Percentiles rank a stretch among this genome's conserved stretches.
Evolutionary conservation across 2,888 invertebrate genomes (phyloP).

Genomic region (Caenorhabditis uteleia): DNA sequence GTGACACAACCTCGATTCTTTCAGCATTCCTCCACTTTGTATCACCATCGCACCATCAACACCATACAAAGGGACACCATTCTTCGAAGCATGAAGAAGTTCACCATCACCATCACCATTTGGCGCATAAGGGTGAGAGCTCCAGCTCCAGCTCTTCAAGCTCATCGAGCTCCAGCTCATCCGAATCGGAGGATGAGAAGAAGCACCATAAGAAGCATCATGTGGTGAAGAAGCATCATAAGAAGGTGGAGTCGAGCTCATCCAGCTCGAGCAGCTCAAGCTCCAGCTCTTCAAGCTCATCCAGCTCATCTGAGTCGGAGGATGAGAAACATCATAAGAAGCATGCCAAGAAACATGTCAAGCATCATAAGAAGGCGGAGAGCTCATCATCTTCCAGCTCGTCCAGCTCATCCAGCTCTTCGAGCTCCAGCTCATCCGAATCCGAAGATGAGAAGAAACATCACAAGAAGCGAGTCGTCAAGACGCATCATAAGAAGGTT

Average conservation of each 20-base stretch:
- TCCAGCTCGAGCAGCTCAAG: not conserved
- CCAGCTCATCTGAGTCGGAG: constrained; percentile 10
- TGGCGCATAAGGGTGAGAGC: constrained; percentile 16
- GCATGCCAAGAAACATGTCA: not conserved
- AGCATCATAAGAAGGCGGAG: too few species aligned
- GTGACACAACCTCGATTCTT: too few species aligned
- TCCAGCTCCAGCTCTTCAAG: not conserved
- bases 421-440: constrained; percentile 7
- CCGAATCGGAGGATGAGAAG: not conserved
- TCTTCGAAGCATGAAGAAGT: constrained; percentile 9
- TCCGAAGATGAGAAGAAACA: constrained; percentile 21
- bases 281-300: not conserved
- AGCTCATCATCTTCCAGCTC: too few species aligned
- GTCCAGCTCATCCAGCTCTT: constrained; percentile 14
- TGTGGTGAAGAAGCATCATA: not conserved
- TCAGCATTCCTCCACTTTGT: constrained; percentile 25
- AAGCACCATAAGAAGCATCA: not conserved
- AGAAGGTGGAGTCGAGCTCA: not conserved
- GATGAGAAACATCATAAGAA: constrained; percentile 1
- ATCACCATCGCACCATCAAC: constrained; percentile 16
- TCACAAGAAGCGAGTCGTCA: constrained; percentile 11
- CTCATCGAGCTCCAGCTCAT: constrained; percentile 6
- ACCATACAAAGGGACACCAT: constrained; percentile 15
- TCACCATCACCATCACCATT: constrained; percentile 33
- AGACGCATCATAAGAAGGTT: constrained; percentile 8